Evolutionary conservation across 2,888 invertebrate species (phyloP).

Genomic region (Halictus ligatus): DNA sequence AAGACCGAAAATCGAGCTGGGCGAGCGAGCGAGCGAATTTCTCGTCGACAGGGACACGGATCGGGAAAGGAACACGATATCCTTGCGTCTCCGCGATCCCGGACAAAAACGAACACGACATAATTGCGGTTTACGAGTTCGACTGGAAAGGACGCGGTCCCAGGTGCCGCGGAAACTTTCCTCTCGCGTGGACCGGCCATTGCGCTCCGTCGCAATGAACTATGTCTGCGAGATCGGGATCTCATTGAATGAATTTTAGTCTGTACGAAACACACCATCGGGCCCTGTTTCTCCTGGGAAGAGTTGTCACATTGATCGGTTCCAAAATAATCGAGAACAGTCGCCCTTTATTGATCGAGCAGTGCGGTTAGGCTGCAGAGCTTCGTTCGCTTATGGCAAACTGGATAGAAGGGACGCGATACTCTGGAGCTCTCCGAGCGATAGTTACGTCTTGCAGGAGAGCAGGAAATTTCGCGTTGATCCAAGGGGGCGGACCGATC

Average conservation of each 20-base stretch:
- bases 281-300: too few species aligned
- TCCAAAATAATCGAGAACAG: too few species aligned
- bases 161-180: slow-evolving; percentile 24
- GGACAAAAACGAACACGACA: slow-evolving; percentile 36
- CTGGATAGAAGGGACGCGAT: too few species aligned
- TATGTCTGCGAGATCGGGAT: not conserved
- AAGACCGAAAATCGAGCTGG: not conserved
- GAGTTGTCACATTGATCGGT: too few species aligned
- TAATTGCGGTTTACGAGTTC: slow-evolving; percentile 50
- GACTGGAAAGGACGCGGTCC: not conserved
- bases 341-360: too few species aligned
- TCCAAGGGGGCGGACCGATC: not conserved
- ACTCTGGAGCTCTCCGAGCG: too few species aligned
- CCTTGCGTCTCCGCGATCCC: slow-evolving; percentile 17
- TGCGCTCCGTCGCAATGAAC: not conserved
- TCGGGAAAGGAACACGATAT: slow-evolving; percentile 51
- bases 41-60: slow-evolving; percentile 32
- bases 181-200: not conserved
- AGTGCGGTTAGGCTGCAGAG: too few species aligned
- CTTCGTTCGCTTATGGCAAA: too few species aligned
- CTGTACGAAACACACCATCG: not conserved
- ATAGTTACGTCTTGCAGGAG: not conserved
- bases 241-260: not conserved
- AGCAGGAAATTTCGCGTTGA: not conserved
- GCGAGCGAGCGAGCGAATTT: not conserved